Evolutionary conservation across 2,797 vertebrate genomes (phyloP).

Genomic region (Falco rusticolus): DNA sequence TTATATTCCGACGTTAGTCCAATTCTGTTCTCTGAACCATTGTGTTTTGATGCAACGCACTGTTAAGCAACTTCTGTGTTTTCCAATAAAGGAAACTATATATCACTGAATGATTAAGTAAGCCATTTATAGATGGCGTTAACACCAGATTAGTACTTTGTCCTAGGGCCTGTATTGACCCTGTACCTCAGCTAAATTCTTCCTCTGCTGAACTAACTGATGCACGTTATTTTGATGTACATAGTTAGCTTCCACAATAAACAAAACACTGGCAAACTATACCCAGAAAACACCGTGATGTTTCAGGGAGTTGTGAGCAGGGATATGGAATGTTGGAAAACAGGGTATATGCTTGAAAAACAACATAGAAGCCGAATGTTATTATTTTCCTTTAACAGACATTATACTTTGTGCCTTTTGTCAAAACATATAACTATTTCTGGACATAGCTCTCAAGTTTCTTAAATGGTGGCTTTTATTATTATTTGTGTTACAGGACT

Average conservation of each 20-base stretch:
- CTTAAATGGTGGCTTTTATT: rapidly evolving
- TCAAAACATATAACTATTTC: background rate
- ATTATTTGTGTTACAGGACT: background rate
- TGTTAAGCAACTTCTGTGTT: background rate
- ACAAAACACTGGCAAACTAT: background rate
- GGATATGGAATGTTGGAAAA: background rate
- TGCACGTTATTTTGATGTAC: background rate
- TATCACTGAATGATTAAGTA: background rate
- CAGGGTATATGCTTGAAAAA: background rate
- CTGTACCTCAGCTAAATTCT: background rate
- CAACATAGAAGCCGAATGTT: background rate
- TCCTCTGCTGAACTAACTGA: background rate
- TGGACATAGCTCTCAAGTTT: background rate
- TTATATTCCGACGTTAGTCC: background rate
- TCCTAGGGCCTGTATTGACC: background rate
- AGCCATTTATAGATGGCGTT: background rate
- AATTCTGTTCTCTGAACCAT: background rate
- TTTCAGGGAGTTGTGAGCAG: background rate
- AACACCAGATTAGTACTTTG: background rate
- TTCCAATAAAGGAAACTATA: background rate
- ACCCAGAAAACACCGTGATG: background rate
- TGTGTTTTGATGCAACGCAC: background rate
- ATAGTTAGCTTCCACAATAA: background rate
- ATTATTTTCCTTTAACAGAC: background rate
- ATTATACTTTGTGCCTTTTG: background rate